Percentiles rank a stretch among this genome's conserved stretches.
These are phyloP conservation scores for Sinonovacula constricta DNA, from an alignment of 1,140 invertebrate species.

Conservation along the genomic window DNA sequence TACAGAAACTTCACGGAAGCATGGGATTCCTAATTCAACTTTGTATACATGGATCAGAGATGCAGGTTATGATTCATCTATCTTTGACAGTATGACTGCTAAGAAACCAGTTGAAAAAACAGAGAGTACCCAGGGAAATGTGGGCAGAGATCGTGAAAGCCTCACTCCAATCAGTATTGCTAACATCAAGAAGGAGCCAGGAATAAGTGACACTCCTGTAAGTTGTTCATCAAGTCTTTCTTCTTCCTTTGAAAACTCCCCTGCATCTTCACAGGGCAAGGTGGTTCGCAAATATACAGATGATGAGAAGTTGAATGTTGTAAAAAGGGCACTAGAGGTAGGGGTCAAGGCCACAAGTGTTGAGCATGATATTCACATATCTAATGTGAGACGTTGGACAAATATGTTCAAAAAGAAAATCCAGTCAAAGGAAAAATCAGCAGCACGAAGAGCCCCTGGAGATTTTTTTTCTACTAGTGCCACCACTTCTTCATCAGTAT, in stretches of 20 bases:
- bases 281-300: slow-evolving; percentile 30
- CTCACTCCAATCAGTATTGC: slow-evolving; percentile 8
- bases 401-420: slow-evolving; percentile 11
- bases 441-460: background rate
- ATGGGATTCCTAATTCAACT: slow-evolving; percentile 26
- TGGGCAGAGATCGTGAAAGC: slow-evolving; percentile 10
- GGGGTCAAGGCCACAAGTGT: slow-evolving; percentile 14
- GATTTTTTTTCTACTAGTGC: background rate
- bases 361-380: slow-evolving; percentile 31
- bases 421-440: background rate
- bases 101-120: background rate
- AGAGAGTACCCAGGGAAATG: slow-evolving; percentile 23
- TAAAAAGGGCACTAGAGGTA: slow-evolving; percentile 25
- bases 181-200: slow-evolving; percentile 43
- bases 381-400: slow-evolving; percentile 41
- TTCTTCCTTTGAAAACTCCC: too few species aligned
- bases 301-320: slow-evolving; percentile 33
- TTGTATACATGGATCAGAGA: slow-evolving; percentile 41
- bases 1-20: slow-evolving; percentile 9
- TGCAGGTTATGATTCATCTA: background rate
- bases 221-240: background rate
- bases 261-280: too few species aligned
- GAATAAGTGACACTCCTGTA: background rate
- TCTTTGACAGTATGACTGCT: background rate
- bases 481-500: background rate